These are phyloP conservation scores for Megatriorchis doriae DNA, from an alignment of 2,113 vertebrate genomes.

Conservation along the genomic window DNA sequence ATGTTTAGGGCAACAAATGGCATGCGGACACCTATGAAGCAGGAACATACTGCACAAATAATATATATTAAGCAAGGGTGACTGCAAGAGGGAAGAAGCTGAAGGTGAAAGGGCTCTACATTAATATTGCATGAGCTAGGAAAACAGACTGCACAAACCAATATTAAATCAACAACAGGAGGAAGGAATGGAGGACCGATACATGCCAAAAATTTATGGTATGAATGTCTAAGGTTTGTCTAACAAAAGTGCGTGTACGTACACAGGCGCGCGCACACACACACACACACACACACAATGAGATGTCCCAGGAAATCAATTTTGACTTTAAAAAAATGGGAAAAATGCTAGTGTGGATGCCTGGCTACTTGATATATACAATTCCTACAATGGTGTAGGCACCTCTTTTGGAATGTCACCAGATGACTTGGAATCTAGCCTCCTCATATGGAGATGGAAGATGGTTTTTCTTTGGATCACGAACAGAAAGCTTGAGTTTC, in stretches of 20 bases:
- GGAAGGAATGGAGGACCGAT: fast-evolving
- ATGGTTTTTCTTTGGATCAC: background rate
- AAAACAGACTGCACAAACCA: background rate
- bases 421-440: too few species aligned
- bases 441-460: background rate
- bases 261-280: background rate
- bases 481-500: background rate
- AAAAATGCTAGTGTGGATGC: background rate
- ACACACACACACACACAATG: background rate
- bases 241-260: background rate
- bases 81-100: background rate
- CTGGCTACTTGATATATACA: background rate
- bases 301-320: background rate
- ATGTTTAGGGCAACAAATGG: background rate
- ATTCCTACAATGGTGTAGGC: background rate
- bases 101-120: background rate
- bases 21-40: background rate
- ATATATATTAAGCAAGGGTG: background rate
- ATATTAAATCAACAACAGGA: background rate
- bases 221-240: background rate
- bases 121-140: background rate
- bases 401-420: background rate
- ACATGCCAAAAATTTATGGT: background rate
- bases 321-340: background rate
- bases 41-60: background rate